Evolutionary conservation across 2,797 vertebrate species (phyloP).

Genomic region (Syndactyla subalaris): DNA sequence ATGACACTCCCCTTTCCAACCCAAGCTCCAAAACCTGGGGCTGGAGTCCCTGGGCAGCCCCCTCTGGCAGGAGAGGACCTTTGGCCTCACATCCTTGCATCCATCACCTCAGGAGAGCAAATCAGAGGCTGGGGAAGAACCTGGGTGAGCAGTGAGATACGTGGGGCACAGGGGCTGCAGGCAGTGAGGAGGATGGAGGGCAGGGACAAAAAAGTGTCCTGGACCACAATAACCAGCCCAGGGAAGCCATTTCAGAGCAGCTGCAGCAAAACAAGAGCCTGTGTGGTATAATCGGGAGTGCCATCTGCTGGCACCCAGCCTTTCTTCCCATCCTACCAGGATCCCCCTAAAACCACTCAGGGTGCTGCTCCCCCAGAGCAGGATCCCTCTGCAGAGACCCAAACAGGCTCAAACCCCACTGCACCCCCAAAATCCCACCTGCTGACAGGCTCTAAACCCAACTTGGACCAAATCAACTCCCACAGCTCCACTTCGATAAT

Average conservation of each 20-base stretch:
- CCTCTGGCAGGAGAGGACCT: neutral
- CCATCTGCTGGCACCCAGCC: neutral
- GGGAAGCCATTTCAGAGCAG: neutral
- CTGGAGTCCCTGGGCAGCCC: neutral
- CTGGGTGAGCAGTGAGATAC: rapidly evolving
- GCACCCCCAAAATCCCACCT: neutral
- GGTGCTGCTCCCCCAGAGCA: rapidly evolving
- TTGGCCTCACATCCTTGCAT: neutral
- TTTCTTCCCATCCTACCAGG: neutral
- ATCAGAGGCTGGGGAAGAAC: neutral
- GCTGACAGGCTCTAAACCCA: too few relatives aligned
- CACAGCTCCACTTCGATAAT: neutral
- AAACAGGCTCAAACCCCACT: neutral
- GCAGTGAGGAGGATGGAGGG: neutral
- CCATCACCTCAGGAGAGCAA: neutral
- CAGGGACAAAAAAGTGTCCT: neutral
- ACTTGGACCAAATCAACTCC: neutral
- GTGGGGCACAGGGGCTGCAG: neutral
- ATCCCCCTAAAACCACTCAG: neutral
- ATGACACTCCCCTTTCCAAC: rapidly evolving
- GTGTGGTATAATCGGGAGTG: neutral
- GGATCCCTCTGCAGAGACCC: neutral
- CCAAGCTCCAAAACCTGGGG: rapidly evolving
- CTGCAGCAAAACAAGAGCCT: neutral
- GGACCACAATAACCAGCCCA: neutral